phyloP scores from a whole-genome alignment of 1,140 invertebrate species.

The Drosophila chauvacae region DNA sequence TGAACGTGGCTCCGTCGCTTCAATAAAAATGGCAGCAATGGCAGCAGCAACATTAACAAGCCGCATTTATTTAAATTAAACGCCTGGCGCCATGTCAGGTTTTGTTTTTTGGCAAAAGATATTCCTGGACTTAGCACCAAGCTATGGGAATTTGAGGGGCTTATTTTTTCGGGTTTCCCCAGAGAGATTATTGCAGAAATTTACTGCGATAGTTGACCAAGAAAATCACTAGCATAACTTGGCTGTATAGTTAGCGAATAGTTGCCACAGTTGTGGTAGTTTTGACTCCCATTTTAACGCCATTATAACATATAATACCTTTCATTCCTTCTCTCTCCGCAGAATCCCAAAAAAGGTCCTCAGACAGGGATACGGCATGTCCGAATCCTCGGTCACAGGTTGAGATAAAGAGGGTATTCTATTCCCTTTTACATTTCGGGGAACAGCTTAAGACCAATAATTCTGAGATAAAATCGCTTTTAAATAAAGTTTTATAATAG shows the following conservation, averaged over 20 bases:
- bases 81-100: background rate
- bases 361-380: too few species aligned
- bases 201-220: background rate
- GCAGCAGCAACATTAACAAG: conserved; percentile 19
- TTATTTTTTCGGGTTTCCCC: background rate
- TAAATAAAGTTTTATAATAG: too few species aligned
- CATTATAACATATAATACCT: too few species aligned
- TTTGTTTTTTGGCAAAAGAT: background rate
- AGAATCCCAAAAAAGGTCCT: too few species aligned
- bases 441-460: too few species aligned
- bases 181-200: conserved; percentile 1
- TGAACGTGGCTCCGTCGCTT: conserved; percentile 6
- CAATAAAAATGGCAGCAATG: conserved; percentile 19
- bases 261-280: background rate
- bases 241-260: background rate
- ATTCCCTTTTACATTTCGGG: too few species aligned
- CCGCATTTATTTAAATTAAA: conserved; percentile 36
- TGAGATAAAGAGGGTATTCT: too few species aligned
- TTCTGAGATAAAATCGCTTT: too few species aligned
- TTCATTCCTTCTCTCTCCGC: too few species aligned
- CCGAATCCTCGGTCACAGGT: too few species aligned
- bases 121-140: background rate
- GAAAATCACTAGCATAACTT: background rate
- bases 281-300: background rate
- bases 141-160: background rate